phyloP scores from a whole-genome alignment of 2,113 vertebrate species.

The Tor tambroides region DNA sequence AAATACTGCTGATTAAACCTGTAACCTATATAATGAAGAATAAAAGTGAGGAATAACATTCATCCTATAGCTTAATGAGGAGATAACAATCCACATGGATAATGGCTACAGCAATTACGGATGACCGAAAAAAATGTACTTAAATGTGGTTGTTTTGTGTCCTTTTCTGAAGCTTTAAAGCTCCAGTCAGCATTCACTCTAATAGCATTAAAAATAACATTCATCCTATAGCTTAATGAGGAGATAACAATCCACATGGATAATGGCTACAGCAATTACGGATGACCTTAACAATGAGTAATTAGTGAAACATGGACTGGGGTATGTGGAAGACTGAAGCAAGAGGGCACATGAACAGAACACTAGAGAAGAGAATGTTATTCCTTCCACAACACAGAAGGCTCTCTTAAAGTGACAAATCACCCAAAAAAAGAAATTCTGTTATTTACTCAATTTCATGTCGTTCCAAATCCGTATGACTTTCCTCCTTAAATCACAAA shows the following conservation, averaged over 20 bases:
- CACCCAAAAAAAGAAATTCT: background rate
- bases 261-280: conserved; percentile 22
- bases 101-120: conserved; percentile 15
- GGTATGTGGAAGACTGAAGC: background rate
- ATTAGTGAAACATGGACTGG: background rate
- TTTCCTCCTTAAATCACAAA: background rate
- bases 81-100: conserved; percentile 7
- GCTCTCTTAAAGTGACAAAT: background rate
- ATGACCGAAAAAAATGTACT: no score
- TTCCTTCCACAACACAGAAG: background rate
- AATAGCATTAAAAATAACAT: no score
- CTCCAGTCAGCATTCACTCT: no score
- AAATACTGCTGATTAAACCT: conserved; percentile 29
- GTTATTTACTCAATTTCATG: background rate
- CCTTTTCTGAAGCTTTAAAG: no score
- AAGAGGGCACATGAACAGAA: background rate
- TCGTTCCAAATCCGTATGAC: background rate
- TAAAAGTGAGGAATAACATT: conserved; percentile 21
- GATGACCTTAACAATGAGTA: conserved; percentile 23
- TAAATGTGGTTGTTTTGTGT: no score
- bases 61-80: conserved; percentile 21
- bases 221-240: conserved; percentile 26
- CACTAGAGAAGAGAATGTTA: background rate
- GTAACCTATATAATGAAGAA: background rate
- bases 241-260: background rate